Base-by-base conservation (phyloP, 2,888 invertebrate species). In the Tipula lateralis region DNA sequence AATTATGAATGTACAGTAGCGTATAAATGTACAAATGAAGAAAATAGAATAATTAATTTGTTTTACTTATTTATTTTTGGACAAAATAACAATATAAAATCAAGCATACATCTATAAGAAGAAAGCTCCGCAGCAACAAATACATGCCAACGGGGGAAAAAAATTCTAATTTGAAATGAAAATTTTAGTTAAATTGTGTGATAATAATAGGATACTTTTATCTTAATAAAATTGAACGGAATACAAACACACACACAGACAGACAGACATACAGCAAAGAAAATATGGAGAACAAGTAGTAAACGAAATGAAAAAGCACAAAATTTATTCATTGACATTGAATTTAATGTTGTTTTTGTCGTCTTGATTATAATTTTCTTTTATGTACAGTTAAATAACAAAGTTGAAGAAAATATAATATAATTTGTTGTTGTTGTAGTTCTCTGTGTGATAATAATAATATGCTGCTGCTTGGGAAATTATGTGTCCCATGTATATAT, bases 181-280 rank as follows among this genome's bases (percentile, higher is more conserved):
- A 66, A 66, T 66, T 66, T 66, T 66, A 66, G 66, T 66, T 66
- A 66, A 66, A 66, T 66, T 66, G 66, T 66, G 66, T 66, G 66
- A 66, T 66, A 66, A 66, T 66, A 66, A 66, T 66, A 24, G 24
- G 66, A 66, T 66, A 66, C 66, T 66, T 24, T 66, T 66, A 66
- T 66, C 66, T 66, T 66, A 66, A 66, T 66, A 66, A 24, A 66
- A 66, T 24, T 19, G 24, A 66, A 66, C 2, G 66, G 2, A 0
- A 39, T 9, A 39, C 13, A 39, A 1, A 39, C 39, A 39, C 3
- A 66, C 24, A 66, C 7, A 66, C 24, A 66, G 3, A 39, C 39
- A 39, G n/a, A n/a, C n/a, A n/a, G 9, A 39, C 13, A 50, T 50
- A 66, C 3, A 44, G n/a, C 44, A 66, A 19, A 66, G 9, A 66